These are phyloP conservation scores for Priapulus caudatus DNA, from an alignment of 2,888 invertebrate genomes.

Conservation along the genomic window DNA sequence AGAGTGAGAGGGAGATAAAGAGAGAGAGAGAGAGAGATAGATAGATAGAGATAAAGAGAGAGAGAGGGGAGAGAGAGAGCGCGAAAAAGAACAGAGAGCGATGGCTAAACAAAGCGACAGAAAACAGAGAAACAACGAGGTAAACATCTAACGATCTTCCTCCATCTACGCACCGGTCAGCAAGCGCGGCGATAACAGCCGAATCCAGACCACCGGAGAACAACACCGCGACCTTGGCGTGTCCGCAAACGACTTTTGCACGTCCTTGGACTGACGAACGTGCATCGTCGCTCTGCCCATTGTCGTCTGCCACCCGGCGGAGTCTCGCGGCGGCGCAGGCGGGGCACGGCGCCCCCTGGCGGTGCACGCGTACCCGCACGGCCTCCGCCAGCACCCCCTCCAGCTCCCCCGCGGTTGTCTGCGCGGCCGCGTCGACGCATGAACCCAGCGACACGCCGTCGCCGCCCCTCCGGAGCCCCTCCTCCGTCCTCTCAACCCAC, in stretches of 20 bases:
- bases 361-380: slow-evolving; percentile 41
- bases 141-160: slow-evolving; percentile 70
- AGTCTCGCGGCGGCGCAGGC: too few species aligned
- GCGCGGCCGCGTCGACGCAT: slow-evolving; percentile 5
- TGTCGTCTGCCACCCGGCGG: too few species aligned
- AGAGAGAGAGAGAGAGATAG: too few species aligned
- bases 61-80: too few species aligned
- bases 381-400: slow-evolving; percentile 30
- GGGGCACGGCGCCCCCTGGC: slow-evolving; percentile 68
- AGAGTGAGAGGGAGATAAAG: too few species aligned
- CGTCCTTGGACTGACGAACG: too few species aligned
- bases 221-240: slow-evolving; percentile 61
- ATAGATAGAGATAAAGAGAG: too few species aligned
- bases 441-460: slow-evolving; percentile 7
- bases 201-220: slow-evolving; percentile 97
- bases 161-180: slow-evolving; percentile 46
- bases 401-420: slow-evolving; percentile 27
- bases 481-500: background rate
- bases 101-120: background rate
- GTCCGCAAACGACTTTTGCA: slow-evolving; percentile 44
- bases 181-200: slow-evolving; percentile 68
- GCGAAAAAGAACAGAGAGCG: background rate
- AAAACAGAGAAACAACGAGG: slow-evolving; percentile 74
- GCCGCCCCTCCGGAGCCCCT: slow-evolving; percentile 4
- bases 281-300: too few species aligned